phyloP scores from a whole-genome alignment of 2,888 invertebrate genomes.

The Pyrochroa serraticornis region DNA sequence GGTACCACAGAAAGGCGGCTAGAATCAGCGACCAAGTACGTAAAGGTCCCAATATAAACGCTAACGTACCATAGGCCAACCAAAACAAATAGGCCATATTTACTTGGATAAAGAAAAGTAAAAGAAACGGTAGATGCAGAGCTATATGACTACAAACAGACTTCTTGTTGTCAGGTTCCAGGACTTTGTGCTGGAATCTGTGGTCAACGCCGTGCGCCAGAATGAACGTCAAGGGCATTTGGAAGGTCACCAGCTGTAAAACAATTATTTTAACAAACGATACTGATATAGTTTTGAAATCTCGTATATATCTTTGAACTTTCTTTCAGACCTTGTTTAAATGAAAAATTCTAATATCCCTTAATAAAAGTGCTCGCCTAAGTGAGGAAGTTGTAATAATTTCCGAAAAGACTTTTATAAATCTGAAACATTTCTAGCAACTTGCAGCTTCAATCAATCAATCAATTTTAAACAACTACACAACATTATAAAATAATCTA shows the following conservation, averaged over 20 bases:
- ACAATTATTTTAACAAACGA: constrained; percentile 34
- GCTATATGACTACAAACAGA: constrained; percentile 37
- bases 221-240: constrained; percentile 75
- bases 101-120: constrained; percentile 66
- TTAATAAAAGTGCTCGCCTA: too few relatives aligned
- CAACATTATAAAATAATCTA: too few relatives aligned
- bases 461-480: too few relatives aligned
- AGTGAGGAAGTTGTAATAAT: too few relatives aligned
- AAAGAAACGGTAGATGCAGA: constrained; percentile 62
- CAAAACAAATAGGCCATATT: constrained; percentile 78
- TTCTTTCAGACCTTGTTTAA: not conserved
- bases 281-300: constrained; percentile 6
- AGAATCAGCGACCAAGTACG: constrained; percentile 80
- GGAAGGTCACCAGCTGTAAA: constrained; percentile 74
- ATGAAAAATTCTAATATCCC: too few relatives aligned
- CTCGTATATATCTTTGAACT: not conserved
- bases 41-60: constrained; percentile 77
- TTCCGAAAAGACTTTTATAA: too few relatives aligned
- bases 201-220: constrained; percentile 70
- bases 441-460: too few relatives aligned
- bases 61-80: constrained; percentile 79
- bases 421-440: too few relatives aligned
- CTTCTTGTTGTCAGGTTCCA: constrained; percentile 45
- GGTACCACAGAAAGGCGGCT: constrained; percentile 71
- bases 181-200: constrained; percentile 38